phyloP scores from a whole-genome alignment of 2,113 vertebrate genomes.

The Todiramphus chloris region DNA sequence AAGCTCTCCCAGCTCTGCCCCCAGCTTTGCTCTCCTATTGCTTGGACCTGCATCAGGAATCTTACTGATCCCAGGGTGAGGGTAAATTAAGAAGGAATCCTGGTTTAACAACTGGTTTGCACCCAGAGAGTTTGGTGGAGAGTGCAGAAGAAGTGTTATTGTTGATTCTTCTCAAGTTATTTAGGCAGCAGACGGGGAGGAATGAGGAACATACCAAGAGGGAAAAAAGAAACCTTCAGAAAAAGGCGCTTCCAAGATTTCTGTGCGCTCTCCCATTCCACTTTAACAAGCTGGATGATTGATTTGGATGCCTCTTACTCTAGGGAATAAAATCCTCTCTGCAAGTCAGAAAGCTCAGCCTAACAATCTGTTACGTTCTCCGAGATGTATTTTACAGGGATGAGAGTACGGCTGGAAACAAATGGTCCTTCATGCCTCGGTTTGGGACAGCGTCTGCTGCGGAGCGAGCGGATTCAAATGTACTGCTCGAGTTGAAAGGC shows the following conservation, averaged over 20 bases:
- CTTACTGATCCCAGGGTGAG: background rate
- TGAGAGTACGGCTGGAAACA: background rate
- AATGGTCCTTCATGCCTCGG: background rate
- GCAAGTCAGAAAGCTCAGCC: constrained; percentile 3
- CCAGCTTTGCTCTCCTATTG: background rate
- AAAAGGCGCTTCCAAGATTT: background rate
- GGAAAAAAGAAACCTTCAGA: background rate
- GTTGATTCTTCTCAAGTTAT: background rate
- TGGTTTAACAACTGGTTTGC: background rate
- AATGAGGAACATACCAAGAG: background rate
- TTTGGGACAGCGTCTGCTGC: background rate
- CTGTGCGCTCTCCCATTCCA: background rate
- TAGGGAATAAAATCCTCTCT: constrained; percentile 4
- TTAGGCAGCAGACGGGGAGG: background rate
- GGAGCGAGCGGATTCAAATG: background rate
- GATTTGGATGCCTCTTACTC: constrained; percentile 4
- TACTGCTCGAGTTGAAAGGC: background rate
- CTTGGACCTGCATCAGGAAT: background rate
- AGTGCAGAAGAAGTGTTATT: background rate
- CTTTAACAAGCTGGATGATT: constrained; percentile 22
- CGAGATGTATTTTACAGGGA: background rate
- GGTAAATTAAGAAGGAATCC: background rate
- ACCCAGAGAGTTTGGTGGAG: background rate
- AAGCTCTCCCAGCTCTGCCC: background rate
- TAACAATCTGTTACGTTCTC: background rate